These are phyloP conservation scores for Hydrozoanthus tunicans DNA, from an alignment of 64 coral and sea anemone genomes.

Conservation along the genomic window DNA sequence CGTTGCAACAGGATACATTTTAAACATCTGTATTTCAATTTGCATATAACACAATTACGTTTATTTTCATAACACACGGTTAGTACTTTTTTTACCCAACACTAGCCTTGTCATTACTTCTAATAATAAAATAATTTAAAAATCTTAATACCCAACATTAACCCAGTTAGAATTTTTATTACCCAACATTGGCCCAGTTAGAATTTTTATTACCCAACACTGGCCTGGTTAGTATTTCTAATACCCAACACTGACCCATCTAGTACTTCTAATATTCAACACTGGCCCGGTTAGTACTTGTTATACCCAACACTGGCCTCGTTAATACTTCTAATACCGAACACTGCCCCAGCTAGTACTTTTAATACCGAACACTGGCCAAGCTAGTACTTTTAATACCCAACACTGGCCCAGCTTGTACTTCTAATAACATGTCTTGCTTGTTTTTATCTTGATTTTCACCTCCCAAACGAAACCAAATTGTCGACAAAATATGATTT, in stretches of 20 bases:
- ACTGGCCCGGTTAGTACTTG: too few relatives aligned
- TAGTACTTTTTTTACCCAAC: too few relatives aligned
- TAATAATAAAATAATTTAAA: too few relatives aligned
- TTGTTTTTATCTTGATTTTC: neutral
- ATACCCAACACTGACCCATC: neutral
- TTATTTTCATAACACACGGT: too few relatives aligned
- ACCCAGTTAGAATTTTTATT: neutral
- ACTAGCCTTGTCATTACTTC: too few relatives aligned
- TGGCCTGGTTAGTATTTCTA: neutral
- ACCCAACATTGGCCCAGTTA: neutral
- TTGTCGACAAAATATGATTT: neutral
- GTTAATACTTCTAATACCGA: neutral
- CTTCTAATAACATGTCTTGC: neutral
- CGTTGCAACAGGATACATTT: too few relatives aligned
- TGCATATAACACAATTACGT: too few relatives aligned
- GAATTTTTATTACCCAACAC: too few relatives aligned
- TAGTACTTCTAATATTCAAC: neutral
- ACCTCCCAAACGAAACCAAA: neutral
- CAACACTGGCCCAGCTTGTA: neutral
- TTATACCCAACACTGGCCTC: too few relatives aligned
- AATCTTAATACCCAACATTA: neutral
- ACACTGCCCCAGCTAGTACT: neutral
- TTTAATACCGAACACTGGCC: neutral
- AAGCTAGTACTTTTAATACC: neutral
- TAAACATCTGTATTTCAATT: too few relatives aligned